phyloP scores from a whole-genome alignment of 2,113 vertebrate species.

The Corythaixoides concolor region DNA sequence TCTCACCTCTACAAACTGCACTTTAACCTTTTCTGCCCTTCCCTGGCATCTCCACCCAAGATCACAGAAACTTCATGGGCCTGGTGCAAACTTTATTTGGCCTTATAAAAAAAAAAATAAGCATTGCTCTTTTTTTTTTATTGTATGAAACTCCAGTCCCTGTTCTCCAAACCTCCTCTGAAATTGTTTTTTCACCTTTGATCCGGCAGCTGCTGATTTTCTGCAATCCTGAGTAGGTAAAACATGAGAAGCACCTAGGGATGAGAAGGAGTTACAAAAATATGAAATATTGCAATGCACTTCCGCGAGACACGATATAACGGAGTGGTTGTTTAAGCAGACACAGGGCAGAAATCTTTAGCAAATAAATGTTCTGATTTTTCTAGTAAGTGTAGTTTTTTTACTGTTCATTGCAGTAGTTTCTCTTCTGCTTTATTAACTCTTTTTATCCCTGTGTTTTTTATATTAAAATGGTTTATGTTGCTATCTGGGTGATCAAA shows the following conservation, averaged over 20 bases:
- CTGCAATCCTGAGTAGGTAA: constrained; percentile 33
- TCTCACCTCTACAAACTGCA: constrained; percentile 61
- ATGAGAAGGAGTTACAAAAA: constrained; percentile 36
- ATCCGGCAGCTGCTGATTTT: constrained; percentile 40
- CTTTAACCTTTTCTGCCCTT: constrained; percentile 66
- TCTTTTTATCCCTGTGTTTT: background rate
- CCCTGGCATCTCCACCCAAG: constrained; percentile 32
- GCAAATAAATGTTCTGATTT: background rate
- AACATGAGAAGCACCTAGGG: constrained; percentile 61
- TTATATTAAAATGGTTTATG: background rate
- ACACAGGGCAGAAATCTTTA: background rate
- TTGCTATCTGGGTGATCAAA: background rate
- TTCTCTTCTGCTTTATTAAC: background rate
- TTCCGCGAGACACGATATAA: background rate
- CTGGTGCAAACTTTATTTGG: constrained; percentile 20
- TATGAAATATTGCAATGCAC: background rate
- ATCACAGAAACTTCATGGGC: constrained; percentile 13
- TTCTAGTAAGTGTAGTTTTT: background rate
- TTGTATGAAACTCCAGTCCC: background rate
- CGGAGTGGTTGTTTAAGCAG: background rate
- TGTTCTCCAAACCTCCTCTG: constrained; percentile 23
- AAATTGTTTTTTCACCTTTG: constrained; percentile 47
- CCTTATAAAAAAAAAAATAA: constrained; percentile 54
- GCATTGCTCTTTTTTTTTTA: background rate
- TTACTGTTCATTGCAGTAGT: background rate